Percentiles rank a stretch among this genome's conserved stretches.
Evolutionary conservation across 2,888 invertebrate genomes (phyloP).

Genomic region (Ctenicera cuprea): DNA sequence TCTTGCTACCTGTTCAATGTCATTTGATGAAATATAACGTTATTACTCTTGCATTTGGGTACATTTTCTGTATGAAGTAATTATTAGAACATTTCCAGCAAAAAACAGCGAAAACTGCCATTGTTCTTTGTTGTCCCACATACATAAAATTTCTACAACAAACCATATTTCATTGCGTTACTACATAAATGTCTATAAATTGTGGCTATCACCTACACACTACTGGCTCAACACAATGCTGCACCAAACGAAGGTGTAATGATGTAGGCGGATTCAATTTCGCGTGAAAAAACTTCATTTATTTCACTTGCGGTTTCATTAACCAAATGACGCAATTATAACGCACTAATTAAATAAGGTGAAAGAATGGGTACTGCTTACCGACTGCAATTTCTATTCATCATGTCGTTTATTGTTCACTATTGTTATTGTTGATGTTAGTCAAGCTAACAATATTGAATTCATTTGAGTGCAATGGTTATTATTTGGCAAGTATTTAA

Average conservation of each 20-base stretch:
- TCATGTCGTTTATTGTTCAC: too few relatives aligned
- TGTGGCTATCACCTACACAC: conserved; percentile 22
- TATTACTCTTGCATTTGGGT: not conserved
- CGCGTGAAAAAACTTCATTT: conserved; percentile 19
- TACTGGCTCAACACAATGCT: not conserved
- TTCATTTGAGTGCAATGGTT: too few relatives aligned
- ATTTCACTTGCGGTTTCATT: conserved; percentile 32
- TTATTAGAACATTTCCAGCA: conserved; percentile 3
- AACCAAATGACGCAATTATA: conserved; percentile 9
- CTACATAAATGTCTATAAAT: conserved; percentile 24
- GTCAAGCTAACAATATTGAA: too few relatives aligned
- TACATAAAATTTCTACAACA: conserved; percentile 22
- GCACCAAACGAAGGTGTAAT: not conserved
- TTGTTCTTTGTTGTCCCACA: conserved; percentile 26
- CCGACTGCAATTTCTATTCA: not conserved
- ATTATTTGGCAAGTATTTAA: too few relatives aligned
- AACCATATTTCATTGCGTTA: conserved; percentile 18
- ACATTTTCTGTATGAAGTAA: not conserved
- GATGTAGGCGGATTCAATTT: conserved; percentile 16
- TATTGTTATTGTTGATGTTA: too few relatives aligned
- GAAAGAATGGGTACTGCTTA: not conserved
- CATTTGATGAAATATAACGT: too few relatives aligned
- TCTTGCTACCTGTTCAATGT: too few relatives aligned
- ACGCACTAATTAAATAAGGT: conserved; percentile 14
- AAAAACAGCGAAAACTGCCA: conserved; percentile 14